These are phyloP conservation scores for Latheticus oryzae DNA, from an alignment of 2,888 invertebrate species.

Conservation along the genomic window DNA sequence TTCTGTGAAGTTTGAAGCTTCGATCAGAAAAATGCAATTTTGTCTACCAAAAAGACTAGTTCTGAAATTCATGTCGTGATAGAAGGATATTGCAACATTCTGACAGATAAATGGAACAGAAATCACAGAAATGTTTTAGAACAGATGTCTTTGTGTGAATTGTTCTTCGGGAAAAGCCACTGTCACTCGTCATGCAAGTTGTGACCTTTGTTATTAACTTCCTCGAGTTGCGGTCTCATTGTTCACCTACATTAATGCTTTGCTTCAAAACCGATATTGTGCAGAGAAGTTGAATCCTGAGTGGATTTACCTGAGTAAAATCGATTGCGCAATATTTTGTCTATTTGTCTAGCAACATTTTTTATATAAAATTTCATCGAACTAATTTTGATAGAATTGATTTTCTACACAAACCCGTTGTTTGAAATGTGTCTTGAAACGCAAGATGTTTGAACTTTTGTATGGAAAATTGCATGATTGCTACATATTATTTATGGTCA, in stretches of 20 bases:
- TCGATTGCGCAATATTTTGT: too few relatives aligned
- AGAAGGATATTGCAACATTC: conserved; percentile 24
- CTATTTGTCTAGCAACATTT: too few relatives aligned
- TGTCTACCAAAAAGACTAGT: conserved; percentile 13
- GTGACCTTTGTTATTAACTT: conserved; percentile 43
- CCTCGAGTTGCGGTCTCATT: conserved; percentile 39
- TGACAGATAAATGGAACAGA: conserved; percentile 27
- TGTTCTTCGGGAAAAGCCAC: conserved; percentile 45
- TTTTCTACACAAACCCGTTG: too few relatives aligned
- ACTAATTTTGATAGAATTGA: too few relatives aligned
- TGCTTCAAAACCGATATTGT: too few relatives aligned
- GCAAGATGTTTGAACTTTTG: conserved; percentile 12
- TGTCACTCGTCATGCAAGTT: conserved; percentile 46
- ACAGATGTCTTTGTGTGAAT: conserved; percentile 39
- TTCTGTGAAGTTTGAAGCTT: conserved; percentile 17
- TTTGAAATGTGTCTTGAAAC: too few relatives aligned
- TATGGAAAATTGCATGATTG: conserved; percentile 37
- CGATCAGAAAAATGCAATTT: conserved; percentile 15
- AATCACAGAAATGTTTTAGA: conserved; percentile 21
- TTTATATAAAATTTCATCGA: too few relatives aligned
- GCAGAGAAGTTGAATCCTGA: too few relatives aligned
- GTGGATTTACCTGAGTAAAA: too few relatives aligned
- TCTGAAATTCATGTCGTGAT: conserved; percentile 26
- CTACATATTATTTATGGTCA: conserved; percentile 26
- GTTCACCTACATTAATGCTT: too few relatives aligned